A percentile compares a stretch with the other conserved stretches of the same genome.
phyloP scores from a whole-genome alignment of 2,888 invertebrate species.

The Aphidius colemani region DNA sequence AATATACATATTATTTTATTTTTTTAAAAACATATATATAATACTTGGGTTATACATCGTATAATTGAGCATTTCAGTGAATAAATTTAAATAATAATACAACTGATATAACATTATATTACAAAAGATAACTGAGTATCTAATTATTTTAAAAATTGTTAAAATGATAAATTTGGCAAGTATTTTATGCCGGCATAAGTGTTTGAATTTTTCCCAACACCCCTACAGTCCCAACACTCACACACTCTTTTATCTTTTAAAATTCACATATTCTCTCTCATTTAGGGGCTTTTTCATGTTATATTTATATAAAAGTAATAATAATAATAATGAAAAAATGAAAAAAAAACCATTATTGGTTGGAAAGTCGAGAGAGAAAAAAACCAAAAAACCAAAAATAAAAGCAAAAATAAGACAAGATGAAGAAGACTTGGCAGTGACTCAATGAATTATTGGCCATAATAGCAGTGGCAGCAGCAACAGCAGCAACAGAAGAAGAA shows the following conservation, averaged over 20 bases:
- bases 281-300: too few relatives aligned
- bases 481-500: constrained; percentile 36
- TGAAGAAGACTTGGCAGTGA: constrained; percentile 53
- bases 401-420: not conserved
- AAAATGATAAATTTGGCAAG: constrained; percentile 29
- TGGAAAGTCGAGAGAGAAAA: not conserved
- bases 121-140: constrained; percentile 7
- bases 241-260: too few relatives aligned
- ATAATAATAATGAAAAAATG: too few relatives aligned
- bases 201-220: constrained; percentile 36
- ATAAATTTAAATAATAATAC: constrained; percentile 14
- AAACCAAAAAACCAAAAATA: constrained; percentile 8
- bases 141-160: constrained; percentile 15
- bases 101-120: too few relatives aligned
- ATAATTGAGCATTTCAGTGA: not conserved
- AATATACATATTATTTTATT: too few relatives aligned
- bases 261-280: too few relatives aligned
- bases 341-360: too few relatives aligned
- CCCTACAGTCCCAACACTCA: constrained; percentile 22
- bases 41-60: too few relatives aligned
- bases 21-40: too few relatives aligned
- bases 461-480: constrained; percentile 58
- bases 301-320: too few relatives aligned
- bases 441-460: constrained; percentile 61
- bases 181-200: constrained; percentile 9